Evolutionary conservation across 2,888 invertebrate species (phyloP).

Genomic region (Trichacis sp.): DNA sequence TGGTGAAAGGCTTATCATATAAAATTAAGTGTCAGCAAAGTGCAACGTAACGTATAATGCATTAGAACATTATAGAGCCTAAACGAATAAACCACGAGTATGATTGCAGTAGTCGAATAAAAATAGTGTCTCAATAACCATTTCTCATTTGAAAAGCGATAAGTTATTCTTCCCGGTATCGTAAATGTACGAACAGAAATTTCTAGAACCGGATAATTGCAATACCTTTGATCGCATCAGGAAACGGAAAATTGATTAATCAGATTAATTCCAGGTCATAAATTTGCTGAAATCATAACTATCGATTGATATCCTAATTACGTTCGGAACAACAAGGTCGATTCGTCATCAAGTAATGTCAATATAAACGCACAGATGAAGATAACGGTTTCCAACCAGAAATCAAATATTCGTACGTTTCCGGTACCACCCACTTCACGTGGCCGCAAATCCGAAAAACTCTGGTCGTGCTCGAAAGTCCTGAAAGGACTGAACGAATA

Average conservation of each 20-base stretch:
- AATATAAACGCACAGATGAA: too few species aligned
- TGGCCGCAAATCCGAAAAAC: slow-evolving; percentile 14
- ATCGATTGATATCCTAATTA: too few species aligned
- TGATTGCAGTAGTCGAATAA: slow-evolving; percentile 32
- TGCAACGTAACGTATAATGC: slow-evolving; percentile 52
- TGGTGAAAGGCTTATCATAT: slow-evolving; percentile 54
- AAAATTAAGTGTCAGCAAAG: slow-evolving; percentile 50
- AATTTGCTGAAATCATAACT: too few species aligned
- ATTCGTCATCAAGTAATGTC: too few species aligned
- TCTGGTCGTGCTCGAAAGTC: slow-evolving; percentile 15
- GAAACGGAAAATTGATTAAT: too few species aligned
- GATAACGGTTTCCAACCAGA: too few species aligned
- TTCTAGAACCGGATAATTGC: slow-evolving; percentile 6
- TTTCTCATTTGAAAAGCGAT: slow-evolving; percentile 54
- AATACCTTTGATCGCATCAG: too few species aligned
- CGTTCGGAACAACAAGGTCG: too few species aligned
- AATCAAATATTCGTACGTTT: slow-evolving; percentile 22
- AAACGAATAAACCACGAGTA: slow-evolving; percentile 53
- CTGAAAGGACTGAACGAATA: slow-evolving; percentile 36
- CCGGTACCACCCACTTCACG: slow-evolving; percentile 27
- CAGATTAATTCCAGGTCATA: too few species aligned
- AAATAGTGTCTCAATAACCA: slow-evolving; percentile 50
- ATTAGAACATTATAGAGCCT: slow-evolving; percentile 58
- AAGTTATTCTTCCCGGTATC: slow-evolving; percentile 49
- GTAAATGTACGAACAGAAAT: slow-evolving; percentile 47